Conservation (phyloP, 92 coral and sea anemone genomes). For the Epizoanthus ramosus region DNA sequence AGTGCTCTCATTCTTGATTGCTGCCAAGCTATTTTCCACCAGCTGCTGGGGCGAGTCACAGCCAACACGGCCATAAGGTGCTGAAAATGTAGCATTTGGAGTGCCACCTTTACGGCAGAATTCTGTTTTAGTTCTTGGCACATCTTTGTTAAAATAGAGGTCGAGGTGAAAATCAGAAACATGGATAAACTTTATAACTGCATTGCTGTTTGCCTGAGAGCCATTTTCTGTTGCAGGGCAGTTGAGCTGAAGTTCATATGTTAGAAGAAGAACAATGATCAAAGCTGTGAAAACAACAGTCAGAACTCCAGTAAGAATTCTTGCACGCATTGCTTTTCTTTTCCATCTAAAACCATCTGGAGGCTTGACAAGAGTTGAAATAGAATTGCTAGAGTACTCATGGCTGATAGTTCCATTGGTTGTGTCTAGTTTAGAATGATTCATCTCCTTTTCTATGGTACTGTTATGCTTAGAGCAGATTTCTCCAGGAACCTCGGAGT, state of each 20-base stretch:
- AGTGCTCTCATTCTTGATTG: slow-evolving; percentile 56
- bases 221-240: slow-evolving; percentile 20
- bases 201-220: background rate
- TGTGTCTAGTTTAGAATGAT: background rate
- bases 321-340: slow-evolving; percentile 67
- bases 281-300: slow-evolving; percentile 60
- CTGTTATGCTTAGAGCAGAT: background rate
- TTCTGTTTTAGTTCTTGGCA: slow-evolving; percentile 37
- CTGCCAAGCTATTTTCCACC: slow-evolving; percentile 62
- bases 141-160: slow-evolving; percentile 62
- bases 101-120: slow-evolving; percentile 69
- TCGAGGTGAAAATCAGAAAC: slow-evolving; percentile 90
- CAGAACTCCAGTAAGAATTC: slow-evolving; percentile 51
- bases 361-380: slow-evolving; percentile 6
- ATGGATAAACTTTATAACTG: slow-evolving; percentile 65
- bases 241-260: slow-evolving; percentile 59
- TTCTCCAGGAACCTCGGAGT: slow-evolving; percentile 5
- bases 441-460: background rate
- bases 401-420: background rate
- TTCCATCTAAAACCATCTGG: slow-evolving; percentile 64
- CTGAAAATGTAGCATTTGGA: slow-evolving; percentile 67
- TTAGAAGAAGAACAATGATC: slow-evolving; percentile 64
- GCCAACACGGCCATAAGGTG: slow-evolving; percentile 80
- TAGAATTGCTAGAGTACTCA: background rate
- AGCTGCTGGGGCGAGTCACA: slow-evolving; percentile 85